Conservation (phyloP, 2,888 invertebrate species). For the Diplazon laetatorius region DNA sequence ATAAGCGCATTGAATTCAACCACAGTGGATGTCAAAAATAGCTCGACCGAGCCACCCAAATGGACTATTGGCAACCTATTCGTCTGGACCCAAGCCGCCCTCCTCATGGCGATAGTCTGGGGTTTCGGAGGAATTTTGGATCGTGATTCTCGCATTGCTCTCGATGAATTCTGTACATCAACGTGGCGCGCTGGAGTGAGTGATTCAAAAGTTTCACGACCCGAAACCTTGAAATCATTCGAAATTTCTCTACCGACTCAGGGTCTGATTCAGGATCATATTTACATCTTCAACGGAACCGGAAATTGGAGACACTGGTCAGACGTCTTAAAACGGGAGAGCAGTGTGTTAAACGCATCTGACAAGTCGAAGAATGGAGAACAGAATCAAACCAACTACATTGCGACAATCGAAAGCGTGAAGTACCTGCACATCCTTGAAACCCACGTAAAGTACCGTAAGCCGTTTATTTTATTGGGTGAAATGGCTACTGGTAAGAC, state of each 20-base stretch:
- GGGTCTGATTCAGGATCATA: constrained; percentile 84
- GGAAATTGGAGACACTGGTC: constrained; percentile 86
- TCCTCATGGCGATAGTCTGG: constrained; percentile 84
- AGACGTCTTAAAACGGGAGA: constrained; percentile 83
- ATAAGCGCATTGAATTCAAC: constrained; percentile 70
- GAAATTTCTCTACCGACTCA: constrained; percentile 84
- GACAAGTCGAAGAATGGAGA: constrained; percentile 11
- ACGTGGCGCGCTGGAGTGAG: constrained; percentile 29
- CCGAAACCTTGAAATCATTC: constrained; percentile 83
- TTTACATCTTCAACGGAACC: constrained; percentile 85
- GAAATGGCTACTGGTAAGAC: constrained; percentile 87
- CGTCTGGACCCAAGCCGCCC: constrained; percentile 83
- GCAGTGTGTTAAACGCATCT: constrained; percentile 73
- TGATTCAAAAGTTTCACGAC: constrained; percentile 82
- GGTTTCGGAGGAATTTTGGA: constrained; percentile 83
- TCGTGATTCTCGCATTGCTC: constrained; percentile 77
- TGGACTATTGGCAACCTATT: constrained; percentile 43
- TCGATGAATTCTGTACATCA: constrained; percentile 80
- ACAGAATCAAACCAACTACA: constrained; percentile 78
- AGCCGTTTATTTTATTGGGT: constrained; percentile 85
- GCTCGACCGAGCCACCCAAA: constrained; percentile 29
- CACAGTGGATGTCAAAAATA: constrained; percentile 67
- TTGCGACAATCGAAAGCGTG: constrained; percentile 85
- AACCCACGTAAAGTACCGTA: constrained; percentile 83
- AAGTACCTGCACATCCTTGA: constrained; percentile 84